Evolutionary conservation across 2,113 vertebrate genomes (phyloP), one percentile per base, ranked within the genome.

Genomic region (Chaenocephalus aceratus): DNA sequence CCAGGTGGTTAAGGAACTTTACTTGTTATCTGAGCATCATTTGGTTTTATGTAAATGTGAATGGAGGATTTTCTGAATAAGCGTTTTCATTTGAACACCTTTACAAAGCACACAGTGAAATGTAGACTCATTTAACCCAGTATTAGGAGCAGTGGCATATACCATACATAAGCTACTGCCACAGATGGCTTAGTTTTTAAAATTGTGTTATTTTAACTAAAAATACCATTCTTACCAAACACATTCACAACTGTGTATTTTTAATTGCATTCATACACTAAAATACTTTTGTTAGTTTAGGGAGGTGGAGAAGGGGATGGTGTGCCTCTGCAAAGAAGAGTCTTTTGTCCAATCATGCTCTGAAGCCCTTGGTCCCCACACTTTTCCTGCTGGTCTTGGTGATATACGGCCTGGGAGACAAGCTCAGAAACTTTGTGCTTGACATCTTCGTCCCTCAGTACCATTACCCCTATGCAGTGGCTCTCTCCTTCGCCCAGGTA

Each of bases 401-500:
- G 14, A 8, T 90, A 13, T 95, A 95, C 7, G 62, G 84, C n/a
- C 82, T 92, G 44, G 89, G 81, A 5, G 92, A 94, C 76, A 87
- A 71, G 30, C 94, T 95, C 16, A 75, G 86, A 30, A 87, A 86
- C 79, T 95, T 96, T 84, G 90, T 96, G 49, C 81, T 77, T 0
- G 46, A 79, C 26, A 64, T 96, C 82, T 95, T 96, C 79, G 88
- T 96, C 74, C 90, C 94, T 7, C 95, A 96, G 90, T 96, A 96
- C 74, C 94, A 90, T 83, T 96, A 91, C 80, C 91, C 91, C 0
- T 95, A 92, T 36, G 82, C 79, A 11, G 91, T 91, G 34, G 91
- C 92, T 23, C 87, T 96, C 61, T 91, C 89, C 70, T 93, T 96
- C 11, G 86, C 78, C 12, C 92, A 96, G 95, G 95, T 96, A 51